phyloP scores from a whole-genome alignment of 2,797 vertebrate genomes.

The Heteromormyrus szaboi region DNA sequence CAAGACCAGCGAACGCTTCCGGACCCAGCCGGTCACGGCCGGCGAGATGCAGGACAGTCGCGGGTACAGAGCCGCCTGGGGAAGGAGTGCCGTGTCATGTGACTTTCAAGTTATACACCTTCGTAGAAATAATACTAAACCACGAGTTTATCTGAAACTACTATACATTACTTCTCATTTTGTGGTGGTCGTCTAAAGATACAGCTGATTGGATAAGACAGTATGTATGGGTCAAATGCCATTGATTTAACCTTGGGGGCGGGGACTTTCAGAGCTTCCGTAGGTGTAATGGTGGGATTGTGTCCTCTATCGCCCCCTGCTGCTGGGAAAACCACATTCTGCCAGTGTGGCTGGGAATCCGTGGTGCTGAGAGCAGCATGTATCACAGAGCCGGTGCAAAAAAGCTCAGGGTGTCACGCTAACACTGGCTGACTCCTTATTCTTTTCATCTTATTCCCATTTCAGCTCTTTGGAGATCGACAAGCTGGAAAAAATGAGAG shows the following conservation, averaged over 20 bases:
- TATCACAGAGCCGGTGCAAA: neutral
- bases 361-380: neutral
- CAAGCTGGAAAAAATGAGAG: conserved; percentile 48
- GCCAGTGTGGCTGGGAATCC: neutral
- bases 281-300: neutral
- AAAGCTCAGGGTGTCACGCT: neutral
- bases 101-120: neutral
- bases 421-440: conserved; percentile 20
- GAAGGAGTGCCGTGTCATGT: neutral
- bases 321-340: neutral
- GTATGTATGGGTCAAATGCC: neutral
- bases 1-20: conserved; percentile 63
- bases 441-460: conserved; percentile 22
- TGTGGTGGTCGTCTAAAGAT: neutral
- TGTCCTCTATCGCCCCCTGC: neutral
- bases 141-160: neutral
- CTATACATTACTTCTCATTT: neutral
- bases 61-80: conserved; percentile 47
- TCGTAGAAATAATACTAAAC: neutral
- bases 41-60: conserved; percentile 62
- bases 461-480: conserved; percentile 45
- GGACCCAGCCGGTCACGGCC: conserved; percentile 70
- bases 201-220: neutral
- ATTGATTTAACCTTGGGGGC: neutral
- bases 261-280: neutral